phyloP scores from a whole-genome alignment of 2,888 invertebrate species.

The Apotomis betuletana region DNA sequence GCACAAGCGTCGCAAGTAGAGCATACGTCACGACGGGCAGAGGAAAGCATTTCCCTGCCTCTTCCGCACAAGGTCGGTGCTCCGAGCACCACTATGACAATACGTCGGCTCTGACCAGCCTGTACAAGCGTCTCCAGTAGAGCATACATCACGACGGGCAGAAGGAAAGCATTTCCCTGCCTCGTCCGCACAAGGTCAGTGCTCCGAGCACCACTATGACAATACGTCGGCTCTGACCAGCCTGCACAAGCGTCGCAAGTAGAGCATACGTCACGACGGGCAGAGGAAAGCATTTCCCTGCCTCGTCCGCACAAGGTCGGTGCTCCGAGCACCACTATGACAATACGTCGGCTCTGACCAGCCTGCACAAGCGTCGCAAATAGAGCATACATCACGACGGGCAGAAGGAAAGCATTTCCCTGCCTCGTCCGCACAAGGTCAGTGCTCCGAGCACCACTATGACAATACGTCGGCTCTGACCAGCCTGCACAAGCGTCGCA shows the following conservation, averaged over 20 bases:
- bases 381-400: slow-evolving; percentile 26
- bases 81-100: too few species aligned
- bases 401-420: slow-evolving; percentile 72
- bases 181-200: too few species aligned
- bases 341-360: background rate
- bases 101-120: too few species aligned
- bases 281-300: slow-evolving; percentile 49
- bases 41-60: too few species aligned
- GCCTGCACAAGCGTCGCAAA: background rate
- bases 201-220: too few species aligned
- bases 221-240: too few species aligned
- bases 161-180: too few species aligned
- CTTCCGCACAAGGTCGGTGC: too few species aligned
- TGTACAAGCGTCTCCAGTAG: too few species aligned
- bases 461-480: slow-evolving; percentile 1
- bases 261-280: slow-evolving; percentile 24
- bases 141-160: too few species aligned
- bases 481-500: too few species aligned
- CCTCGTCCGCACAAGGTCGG: slow-evolving; percentile 47
- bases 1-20: too few species aligned
- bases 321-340: slow-evolving; percentile 33
- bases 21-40: background rate
- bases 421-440: slow-evolving; percentile 74
- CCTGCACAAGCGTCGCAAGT: background rate
- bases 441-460: slow-evolving; percentile 69